phyloP scores from a whole-genome alignment of 1,140 invertebrate genomes.

The Sinonovacula constricta region DNA sequence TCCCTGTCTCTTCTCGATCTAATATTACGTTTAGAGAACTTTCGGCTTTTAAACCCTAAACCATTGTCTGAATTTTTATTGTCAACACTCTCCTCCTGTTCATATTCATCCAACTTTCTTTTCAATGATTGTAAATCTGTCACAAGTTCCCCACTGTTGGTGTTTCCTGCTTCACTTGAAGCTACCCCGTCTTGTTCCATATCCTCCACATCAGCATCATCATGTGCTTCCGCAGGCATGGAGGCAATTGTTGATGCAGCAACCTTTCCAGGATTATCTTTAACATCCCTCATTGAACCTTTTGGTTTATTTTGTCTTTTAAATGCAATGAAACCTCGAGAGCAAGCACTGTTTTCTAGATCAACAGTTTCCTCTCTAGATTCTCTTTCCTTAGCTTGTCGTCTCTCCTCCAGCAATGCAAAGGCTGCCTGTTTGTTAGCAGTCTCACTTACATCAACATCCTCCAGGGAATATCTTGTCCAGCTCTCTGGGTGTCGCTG shows the following conservation, averaged over 20 bases:
- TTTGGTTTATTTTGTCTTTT: slow-evolving; percentile 17
- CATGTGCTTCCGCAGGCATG: too few species aligned
- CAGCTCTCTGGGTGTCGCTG: slow-evolving; percentile 50
- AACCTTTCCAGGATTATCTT: too few species aligned
- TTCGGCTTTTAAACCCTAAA: slow-evolving; percentile 27
- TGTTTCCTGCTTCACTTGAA: background rate
- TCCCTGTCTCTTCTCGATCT: slow-evolving; percentile 6
- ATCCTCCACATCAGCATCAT: too few species aligned
- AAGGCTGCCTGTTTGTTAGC: slow-evolving; percentile 50
- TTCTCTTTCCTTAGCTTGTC: slow-evolving; percentile 13
- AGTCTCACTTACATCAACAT: slow-evolving; percentile 53
- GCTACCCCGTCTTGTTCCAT: background rate
- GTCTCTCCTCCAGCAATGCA: slow-evolving; percentile 41
- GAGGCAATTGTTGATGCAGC: too few species aligned
- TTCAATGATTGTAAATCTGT: background rate
- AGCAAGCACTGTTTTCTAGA: slow-evolving; percentile 25
- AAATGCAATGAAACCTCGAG: slow-evolving; percentile 26
- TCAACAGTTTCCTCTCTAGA: slow-evolving; percentile 19
- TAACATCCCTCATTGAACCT: too few species aligned
- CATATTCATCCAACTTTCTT: background rate
- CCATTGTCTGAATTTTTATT: background rate
- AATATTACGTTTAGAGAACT: slow-evolving; percentile 16
- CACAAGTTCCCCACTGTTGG: background rate
- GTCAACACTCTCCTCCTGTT: background rate
- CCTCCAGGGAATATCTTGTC: slow-evolving; percentile 55